Evolutionary conservation across 2,113 vertebrate species (phyloP), one percentile per base, ranked within the genome.

Genomic region (Tupaia chinensis): DNA sequence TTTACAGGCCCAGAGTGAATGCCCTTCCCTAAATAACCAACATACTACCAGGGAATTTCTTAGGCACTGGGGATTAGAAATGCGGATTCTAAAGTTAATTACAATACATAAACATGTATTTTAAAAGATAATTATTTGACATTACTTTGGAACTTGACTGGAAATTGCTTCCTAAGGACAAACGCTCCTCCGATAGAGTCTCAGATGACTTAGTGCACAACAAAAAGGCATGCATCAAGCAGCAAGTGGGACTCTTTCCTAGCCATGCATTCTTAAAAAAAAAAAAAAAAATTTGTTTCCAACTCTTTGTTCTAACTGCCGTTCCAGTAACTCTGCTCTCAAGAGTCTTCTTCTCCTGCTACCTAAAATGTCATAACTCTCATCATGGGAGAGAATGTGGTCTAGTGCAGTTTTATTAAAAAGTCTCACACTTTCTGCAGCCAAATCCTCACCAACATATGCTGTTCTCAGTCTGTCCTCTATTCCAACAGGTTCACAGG

Each of bases 71-170:
- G 92, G 92, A 98, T 96, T 94, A 81, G 95, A 87, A 89, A 95
- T 12, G 10, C 95, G 0, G 11, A 95, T 89, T 92, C 89, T 69
- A 58, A 91, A 92, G 95, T 97, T 97, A 97, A 98, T 98, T 97
- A 92, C 53, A 66, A 94, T 89, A 87, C 95, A 94, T 97, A 96
- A 97, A 96, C 93, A 96, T 92, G 95, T 92, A 97, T 95, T 97
- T 97, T 93, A 94, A 96, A 94, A 96, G 97, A 95, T 87, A 96
- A 96, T 96, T 96, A 97, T 97, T 97, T 97, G 97, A 94, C 96
- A 90, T 94, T 80, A 94, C 93, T 97, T 96, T 96, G 96, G 95
- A 98, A 96, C 89, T 93, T 96, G 96, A 95, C 83, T 91, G 95
- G 83, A 96, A 97, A 97, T 97, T 95, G 89, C 97, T 98, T 97